Conservation (phyloP, 2,113 vertebrate species). For the Oplegnathus fasciatus region DNA sequence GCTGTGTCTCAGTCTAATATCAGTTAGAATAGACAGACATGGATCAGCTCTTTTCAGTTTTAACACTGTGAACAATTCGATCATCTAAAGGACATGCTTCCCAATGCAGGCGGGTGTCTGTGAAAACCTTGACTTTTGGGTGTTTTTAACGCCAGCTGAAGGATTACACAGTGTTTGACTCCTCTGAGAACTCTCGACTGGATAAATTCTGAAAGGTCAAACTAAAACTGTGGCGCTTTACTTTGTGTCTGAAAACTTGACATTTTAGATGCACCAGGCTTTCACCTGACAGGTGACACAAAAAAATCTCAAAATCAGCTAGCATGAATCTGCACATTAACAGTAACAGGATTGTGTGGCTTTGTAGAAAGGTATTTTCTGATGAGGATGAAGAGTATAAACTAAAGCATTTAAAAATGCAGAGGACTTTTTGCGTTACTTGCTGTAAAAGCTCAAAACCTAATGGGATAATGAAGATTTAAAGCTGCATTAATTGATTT, state of each 20-base stretch:
- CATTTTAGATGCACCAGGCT: constrained; percentile 22
- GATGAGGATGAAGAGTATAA: background rate
- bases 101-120: background rate
- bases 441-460: background rate
- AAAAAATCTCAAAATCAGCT: constrained; percentile 29
- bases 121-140: background rate
- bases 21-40: constrained; percentile 19
- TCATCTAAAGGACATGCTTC: constrained; percentile 4
- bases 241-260: constrained; percentile 36
- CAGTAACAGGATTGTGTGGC: background rate
- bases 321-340: constrained; percentile 5
- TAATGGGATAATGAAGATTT: background rate
- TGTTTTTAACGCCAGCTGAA: constrained; percentile 6
- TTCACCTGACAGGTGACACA: constrained; percentile 31
- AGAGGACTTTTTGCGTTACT: background rate
- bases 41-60: constrained; percentile 31
- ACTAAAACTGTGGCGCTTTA: constrained; percentile 17
- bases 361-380: background rate
- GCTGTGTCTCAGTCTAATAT: constrained; percentile 4
- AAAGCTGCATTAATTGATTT: too few species aligned
- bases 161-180: background rate
- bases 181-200: background rate
- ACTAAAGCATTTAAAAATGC: background rate
- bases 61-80: constrained; percentile 27
- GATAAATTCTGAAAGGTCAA: constrained; percentile 43